phyloP scores from a whole-genome alignment of 2,797 vertebrate genomes.

The Vultur gryphus region DNA sequence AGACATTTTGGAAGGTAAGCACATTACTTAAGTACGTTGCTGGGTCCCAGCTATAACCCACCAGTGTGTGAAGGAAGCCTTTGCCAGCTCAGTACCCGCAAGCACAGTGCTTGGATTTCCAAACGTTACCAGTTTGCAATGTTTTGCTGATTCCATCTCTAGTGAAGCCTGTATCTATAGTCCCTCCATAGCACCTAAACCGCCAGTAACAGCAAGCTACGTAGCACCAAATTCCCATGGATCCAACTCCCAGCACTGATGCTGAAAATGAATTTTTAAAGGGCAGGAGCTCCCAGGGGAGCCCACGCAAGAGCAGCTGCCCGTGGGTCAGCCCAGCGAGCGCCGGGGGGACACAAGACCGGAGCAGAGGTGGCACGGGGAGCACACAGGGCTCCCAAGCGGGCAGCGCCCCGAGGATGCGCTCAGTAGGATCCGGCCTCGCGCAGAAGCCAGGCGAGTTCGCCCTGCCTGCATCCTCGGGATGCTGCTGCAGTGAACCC shows the following conservation, averaged over 20 bases:
- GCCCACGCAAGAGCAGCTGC: not conserved
- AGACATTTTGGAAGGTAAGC: not conserved
- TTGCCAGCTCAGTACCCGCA: not conserved
- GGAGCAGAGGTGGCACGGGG: not conserved
- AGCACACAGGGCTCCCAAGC: not conserved
- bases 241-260: not conserved
- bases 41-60: not conserved
- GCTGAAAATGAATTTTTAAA: not conserved
- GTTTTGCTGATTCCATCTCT: not conserved
- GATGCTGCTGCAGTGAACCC: not conserved
- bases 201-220: accelerated
- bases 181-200: not conserved
- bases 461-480: accelerated
- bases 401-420: not conserved
- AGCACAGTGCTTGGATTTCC: not conserved
- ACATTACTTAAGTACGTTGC: not conserved
- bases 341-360: no score
- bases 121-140: not conserved
- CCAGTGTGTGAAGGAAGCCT: not conserved
- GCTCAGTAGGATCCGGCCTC: not conserved
- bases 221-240: accelerated
- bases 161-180: not conserved
- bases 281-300: not conserved
- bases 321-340: not conserved
- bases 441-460: not conserved